phyloP scores from a whole-genome alignment of 2,888 invertebrate genomes.

The Caenorhabditis sp. region DNA sequence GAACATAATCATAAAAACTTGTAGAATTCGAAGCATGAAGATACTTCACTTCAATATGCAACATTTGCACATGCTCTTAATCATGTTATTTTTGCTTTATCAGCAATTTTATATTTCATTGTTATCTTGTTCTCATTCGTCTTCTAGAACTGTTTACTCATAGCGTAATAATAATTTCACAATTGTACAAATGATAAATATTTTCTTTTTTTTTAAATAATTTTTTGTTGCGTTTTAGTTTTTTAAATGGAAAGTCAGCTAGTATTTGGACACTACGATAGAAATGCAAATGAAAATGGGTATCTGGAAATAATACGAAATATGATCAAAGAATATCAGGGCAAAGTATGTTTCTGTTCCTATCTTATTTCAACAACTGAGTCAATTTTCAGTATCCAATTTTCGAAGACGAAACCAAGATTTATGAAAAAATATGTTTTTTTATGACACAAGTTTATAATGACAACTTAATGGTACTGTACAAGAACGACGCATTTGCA shows the following conservation, averaged over 20 bases:
- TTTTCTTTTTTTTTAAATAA: background rate
- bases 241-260: background rate
- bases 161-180: background rate
- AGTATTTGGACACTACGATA: background rate
- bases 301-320: no score
- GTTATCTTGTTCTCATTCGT: conserved; percentile 61
- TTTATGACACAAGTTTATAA: background rate
- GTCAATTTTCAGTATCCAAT: no score
- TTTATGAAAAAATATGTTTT: background rate
- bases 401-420: background rate
- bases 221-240: background rate
- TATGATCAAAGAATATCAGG: no score
- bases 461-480: background rate
- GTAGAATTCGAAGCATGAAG: conserved; percentile 53
- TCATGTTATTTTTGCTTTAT: conserved; percentile 62
- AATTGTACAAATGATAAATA: background rate
- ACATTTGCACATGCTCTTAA: conserved; percentile 59
- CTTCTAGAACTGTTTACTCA: conserved; percentile 34
- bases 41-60: conserved; percentile 50
- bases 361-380: no score
- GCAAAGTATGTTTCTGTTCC: no score
- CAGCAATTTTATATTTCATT: conserved; percentile 58
- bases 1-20: conserved; percentile 5
- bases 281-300: background rate
- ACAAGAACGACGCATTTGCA: background rate